Conservation (phyloP, 2,888 invertebrate species). For the Hoplodrina ambigua region DNA sequence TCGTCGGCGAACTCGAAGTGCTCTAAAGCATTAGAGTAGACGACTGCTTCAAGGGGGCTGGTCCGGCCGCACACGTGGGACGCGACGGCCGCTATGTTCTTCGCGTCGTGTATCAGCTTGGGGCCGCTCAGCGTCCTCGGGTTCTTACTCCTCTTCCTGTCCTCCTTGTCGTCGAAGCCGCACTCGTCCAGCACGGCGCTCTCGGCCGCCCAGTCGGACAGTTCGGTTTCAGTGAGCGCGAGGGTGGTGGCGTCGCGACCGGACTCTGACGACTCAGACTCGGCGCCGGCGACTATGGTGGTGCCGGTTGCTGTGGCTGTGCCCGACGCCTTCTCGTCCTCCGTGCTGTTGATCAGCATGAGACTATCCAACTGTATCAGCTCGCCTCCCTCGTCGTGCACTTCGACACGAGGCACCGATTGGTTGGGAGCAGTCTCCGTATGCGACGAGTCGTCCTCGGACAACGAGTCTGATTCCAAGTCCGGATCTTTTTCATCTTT, state of each 20-base stretch:
- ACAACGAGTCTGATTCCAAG: slow-evolving; percentile 91
- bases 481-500: slow-evolving; percentile 83
- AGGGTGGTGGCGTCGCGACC: slow-evolving; percentile 93
- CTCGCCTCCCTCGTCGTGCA: slow-evolving; percentile 93
- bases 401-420: slow-evolving; percentile 93
- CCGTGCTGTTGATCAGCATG: slow-evolving; percentile 84
- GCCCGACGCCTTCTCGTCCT: slow-evolving; percentile 77
- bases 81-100: slow-evolving; percentile 80
- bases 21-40: slow-evolving; percentile 91
- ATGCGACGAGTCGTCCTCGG: slow-evolving; percentile 82
- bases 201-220: slow-evolving; percentile 97
- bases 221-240: slow-evolving; percentile 95
- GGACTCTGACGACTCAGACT: slow-evolving; percentile 91
- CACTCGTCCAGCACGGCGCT: slow-evolving; percentile 94
- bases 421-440: slow-evolving; percentile 82
- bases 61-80: slow-evolving; percentile 86
- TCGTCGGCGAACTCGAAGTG: slow-evolving; percentile 97
- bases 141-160: slow-evolving; percentile 76
- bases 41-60: slow-evolving; percentile 76
- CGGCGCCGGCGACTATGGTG: slow-evolving; percentile 79
- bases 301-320: slow-evolving; percentile 83
- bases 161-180: slow-evolving; percentile 84
- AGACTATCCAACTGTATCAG: slow-evolving; percentile 91
- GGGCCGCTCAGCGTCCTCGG: slow-evolving; percentile 81
- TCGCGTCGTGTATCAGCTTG: slow-evolving; percentile 82